Percentiles rank a stretch among this genome's conserved stretches.
Evolutionary conservation across 2,113 vertebrate species (phyloP).

Genomic region (Erinaceus europaeus): DNA sequence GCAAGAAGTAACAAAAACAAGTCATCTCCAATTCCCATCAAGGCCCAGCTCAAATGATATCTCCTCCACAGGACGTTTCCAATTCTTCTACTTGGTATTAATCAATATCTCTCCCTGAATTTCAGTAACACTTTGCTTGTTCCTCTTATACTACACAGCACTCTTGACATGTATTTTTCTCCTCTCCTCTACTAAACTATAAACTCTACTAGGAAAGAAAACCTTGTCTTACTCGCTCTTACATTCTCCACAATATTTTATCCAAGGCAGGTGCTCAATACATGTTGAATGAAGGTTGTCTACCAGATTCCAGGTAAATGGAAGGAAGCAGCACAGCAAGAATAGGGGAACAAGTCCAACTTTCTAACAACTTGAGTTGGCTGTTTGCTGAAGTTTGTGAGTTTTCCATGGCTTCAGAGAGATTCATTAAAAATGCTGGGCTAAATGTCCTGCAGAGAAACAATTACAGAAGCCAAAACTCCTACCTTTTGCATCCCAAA

Average conservation of each 20-base stretch:
- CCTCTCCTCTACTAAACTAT: conserved; percentile 13
- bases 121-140: conserved; percentile 2
- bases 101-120: neutral
- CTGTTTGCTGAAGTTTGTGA: neutral
- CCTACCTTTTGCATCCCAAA: no score
- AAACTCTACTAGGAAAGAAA: conserved; percentile 16
- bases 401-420: neutral
- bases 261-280: neutral
- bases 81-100: neutral
- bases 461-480: no score
- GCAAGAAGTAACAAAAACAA: neutral
- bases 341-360: neutral
- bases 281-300: neutral
- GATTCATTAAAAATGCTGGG: neutral
- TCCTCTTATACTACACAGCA: neutral
- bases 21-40: neutral
- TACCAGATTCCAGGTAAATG: neutral
- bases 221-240: neutral
- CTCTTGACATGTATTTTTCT: conserved; percentile 26
- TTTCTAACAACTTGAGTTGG: neutral
- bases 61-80: neutral
- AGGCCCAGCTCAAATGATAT: neutral
- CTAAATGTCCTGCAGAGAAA: neutral
- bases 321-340: neutral
- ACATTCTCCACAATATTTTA: neutral